Conservation (phyloP, 2,113 vertebrate species). For the Atherinomorus stipes region DNA sequence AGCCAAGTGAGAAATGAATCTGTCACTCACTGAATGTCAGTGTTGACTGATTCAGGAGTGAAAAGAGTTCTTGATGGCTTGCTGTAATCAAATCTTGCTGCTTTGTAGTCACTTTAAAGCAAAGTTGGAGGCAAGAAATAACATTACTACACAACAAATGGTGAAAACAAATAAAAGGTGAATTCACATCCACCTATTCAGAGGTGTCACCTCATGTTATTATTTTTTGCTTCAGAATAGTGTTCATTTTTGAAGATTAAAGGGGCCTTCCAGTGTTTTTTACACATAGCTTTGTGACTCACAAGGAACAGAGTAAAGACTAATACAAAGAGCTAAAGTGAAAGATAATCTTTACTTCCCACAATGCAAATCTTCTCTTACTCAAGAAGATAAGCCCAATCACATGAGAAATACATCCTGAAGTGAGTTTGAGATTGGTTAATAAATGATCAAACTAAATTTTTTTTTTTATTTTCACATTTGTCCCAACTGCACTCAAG, state of each 20-base stretch:
- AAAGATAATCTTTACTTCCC: too few species aligned
- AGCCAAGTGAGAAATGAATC: constrained; percentile 10
- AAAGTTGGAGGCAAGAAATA: constrained; percentile 10
- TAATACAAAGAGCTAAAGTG: too few species aligned
- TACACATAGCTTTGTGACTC: too few species aligned
- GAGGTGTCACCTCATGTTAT: not conserved
- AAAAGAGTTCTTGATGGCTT: constrained; percentile 6
- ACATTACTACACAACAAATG: constrained; percentile 11
- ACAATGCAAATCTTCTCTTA: too few species aligned
- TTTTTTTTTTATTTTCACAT: too few species aligned
- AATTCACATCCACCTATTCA: not conserved
- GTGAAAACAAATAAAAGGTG: rapidly evolving
- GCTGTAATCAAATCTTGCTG: not conserved
- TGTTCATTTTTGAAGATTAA: constrained; percentile 5
- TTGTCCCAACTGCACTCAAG: too few species aligned
- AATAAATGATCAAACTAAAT: too few species aligned
- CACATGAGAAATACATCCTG: too few species aligned
- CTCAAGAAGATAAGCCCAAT: too few species aligned
- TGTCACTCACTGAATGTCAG: constrained; percentile 24
- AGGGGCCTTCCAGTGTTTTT: constrained; percentile 1
- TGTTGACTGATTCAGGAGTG: constrained; percentile 2
- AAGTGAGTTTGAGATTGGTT: too few species aligned
- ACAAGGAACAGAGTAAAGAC: too few species aligned
- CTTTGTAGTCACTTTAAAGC: not conserved
- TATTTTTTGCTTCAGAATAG: rapidly evolving